phyloP scores from a whole-genome alignment of 1,140 invertebrate species.

The Mercenaria mercenaria region DNA sequence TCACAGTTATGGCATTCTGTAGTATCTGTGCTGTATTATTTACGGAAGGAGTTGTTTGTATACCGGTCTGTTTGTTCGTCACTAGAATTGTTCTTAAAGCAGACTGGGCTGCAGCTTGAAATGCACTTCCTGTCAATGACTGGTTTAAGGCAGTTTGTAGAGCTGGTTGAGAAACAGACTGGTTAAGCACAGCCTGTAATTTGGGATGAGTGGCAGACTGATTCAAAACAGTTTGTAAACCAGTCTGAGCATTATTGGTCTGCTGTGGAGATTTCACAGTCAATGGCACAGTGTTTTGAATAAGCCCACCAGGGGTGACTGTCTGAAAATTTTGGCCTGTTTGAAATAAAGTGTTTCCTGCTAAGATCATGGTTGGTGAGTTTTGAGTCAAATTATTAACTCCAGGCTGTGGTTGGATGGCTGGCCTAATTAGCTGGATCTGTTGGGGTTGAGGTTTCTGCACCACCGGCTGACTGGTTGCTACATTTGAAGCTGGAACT shows the following conservation, averaged over 20 bases:
- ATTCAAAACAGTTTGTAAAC: not conserved
- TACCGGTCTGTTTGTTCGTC: slow-evolving; percentile 7
- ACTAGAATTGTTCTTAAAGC: not conserved
- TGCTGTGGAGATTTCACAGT: slow-evolving; percentile 30
- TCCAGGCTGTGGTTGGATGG: not conserved
- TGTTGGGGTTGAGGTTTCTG: slow-evolving; percentile 61
- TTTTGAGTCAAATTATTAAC: not conserved
- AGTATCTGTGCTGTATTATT: not conserved
- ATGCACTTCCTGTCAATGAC: not conserved
- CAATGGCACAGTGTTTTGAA: slow-evolving; percentile 32
- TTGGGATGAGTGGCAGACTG: not conserved
- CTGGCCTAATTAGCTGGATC: slow-evolving; percentile 1
- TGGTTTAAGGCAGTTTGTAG: slow-evolving; percentile 28
- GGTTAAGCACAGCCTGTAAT: slow-evolving; percentile 24
- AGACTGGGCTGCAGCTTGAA: slow-evolving; percentile 13
- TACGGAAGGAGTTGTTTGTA: not conserved
- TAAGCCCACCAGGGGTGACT: not conserved
- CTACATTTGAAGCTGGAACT: slow-evolving; percentile 75
- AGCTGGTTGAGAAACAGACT: not conserved
- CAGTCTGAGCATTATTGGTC: slow-evolving; percentile 14
- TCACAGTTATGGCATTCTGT: not conserved
- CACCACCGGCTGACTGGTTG: not conserved
- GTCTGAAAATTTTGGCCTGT: not conserved
- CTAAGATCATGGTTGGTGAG: not conserved
- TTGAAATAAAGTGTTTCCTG: not conserved